Conservation (phyloP, 2,113 vertebrate species). For the Deroptyus accipitrinus region DNA sequence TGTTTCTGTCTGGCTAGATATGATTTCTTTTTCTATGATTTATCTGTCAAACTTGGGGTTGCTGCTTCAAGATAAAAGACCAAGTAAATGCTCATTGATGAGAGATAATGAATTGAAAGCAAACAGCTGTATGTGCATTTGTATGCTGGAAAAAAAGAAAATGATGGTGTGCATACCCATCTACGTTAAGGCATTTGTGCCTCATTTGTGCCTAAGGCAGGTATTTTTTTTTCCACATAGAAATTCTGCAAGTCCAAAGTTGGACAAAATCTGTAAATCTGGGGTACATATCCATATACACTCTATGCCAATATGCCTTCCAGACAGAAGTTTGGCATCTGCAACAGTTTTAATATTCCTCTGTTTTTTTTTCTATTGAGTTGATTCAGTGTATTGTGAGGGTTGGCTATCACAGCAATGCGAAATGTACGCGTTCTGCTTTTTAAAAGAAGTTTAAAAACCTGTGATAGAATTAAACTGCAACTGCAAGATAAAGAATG, state of each 20-base stretch:
- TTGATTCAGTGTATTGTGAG: neutral
- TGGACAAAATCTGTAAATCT: neutral
- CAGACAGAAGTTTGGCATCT: constrained; percentile 17
- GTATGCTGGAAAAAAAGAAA: neutral
- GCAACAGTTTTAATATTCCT: neutral
- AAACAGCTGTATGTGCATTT: neutral
- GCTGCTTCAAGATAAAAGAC: neutral
- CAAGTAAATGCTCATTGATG: neutral
- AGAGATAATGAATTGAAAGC: neutral
- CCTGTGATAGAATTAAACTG: neutral
- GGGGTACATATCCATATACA: neutral
- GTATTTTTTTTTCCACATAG: neutral
- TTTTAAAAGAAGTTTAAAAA: neutral
- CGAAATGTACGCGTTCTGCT: neutral
- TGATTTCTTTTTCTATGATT: neutral
- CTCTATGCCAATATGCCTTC: neutral
- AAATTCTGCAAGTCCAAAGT: neutral
- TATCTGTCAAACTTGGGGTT: neutral
- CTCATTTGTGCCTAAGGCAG: neutral
- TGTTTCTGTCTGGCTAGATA: neutral
- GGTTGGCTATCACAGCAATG: neutral
- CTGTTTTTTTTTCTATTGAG: neutral
- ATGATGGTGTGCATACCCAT: neutral
- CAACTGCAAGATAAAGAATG: neutral
- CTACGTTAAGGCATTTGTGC: neutral